These are phyloP conservation scores for Gila robusta DNA, from an alignment of 2,797 vertebrate genomes.

Conservation along the genomic window DNA sequence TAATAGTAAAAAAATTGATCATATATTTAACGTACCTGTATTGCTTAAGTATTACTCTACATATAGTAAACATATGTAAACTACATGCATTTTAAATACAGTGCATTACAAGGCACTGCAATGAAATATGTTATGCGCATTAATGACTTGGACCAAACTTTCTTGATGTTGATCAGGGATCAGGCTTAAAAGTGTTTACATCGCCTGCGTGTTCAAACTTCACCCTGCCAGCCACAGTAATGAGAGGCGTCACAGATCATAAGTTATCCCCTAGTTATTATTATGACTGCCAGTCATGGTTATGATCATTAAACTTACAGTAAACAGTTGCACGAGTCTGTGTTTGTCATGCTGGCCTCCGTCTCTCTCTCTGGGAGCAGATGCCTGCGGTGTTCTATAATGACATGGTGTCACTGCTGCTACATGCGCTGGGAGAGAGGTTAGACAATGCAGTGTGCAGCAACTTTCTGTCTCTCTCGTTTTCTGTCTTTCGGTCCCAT, in stretches of 20 bases:
- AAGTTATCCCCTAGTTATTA: slow-evolving; percentile 51
- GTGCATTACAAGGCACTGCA: background rate
- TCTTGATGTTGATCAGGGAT: slow-evolving; percentile 35
- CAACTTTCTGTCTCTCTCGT: slow-evolving; percentile 32
- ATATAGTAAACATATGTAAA: background rate
- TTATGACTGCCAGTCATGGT: slow-evolving; percentile 44
- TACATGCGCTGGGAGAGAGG: slow-evolving; percentile 45
- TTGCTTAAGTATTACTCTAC: background rate
- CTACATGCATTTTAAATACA: slow-evolving; percentile 5
- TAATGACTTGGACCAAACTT: slow-evolving; percentile 27
- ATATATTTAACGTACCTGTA: background rate
- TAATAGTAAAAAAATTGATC: rapidly evolving
- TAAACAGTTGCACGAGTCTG: slow-evolving; percentile 42
- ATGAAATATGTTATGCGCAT: background rate
- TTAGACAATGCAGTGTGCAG: slow-evolving; percentile 38
- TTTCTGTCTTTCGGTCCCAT: slow-evolving; percentile 34
- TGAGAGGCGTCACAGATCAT: slow-evolving; percentile 46
- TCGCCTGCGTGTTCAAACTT: slow-evolving; percentile 16
- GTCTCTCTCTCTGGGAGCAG: slow-evolving; percentile 36
- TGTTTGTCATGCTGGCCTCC: slow-evolving; percentile 37
- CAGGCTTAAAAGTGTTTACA: slow-evolving; percentile 19
- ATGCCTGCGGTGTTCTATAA: slow-evolving; percentile 51
- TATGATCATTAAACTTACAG: slow-evolving; percentile 52
- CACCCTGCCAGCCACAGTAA: slow-evolving; percentile 31
- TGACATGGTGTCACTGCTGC: slow-evolving; percentile 36